Conservation (phyloP, 1,140 invertebrate species). For the Bathynomus jamesi region DNA sequence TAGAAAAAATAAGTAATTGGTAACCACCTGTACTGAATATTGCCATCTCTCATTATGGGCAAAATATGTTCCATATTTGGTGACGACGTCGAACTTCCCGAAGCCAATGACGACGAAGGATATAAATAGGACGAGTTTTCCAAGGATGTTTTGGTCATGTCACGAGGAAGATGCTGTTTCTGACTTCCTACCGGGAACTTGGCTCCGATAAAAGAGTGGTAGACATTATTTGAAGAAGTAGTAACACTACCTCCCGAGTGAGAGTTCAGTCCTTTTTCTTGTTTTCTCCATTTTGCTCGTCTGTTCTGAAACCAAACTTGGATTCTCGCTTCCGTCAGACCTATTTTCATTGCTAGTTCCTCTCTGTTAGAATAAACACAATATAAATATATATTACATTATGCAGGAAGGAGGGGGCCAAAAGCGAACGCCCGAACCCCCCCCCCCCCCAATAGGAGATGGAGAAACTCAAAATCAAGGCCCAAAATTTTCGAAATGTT, state of each 20-base stretch:
- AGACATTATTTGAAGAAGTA: background rate
- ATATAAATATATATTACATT: too few relatives aligned
- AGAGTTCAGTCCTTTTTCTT: conserved; percentile 95
- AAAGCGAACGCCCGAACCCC: too few relatives aligned
- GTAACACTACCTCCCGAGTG: conserved; percentile 51
- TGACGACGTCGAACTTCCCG: background rate
- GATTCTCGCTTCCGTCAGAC: conserved; percentile 86
- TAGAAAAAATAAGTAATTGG: too few relatives aligned
- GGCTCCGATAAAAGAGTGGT: background rate
- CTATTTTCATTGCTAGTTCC: conserved; percentile 92
- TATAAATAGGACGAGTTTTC: background rate
- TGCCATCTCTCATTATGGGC: too few relatives aligned
- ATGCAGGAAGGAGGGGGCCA: too few relatives aligned
- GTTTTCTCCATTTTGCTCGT: conserved; percentile 95
- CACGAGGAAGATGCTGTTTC: background rate
- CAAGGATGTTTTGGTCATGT: background rate
- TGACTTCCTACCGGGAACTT: background rate
- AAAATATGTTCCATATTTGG: too few relatives aligned
- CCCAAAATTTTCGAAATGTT: too few relatives aligned
- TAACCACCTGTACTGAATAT: too few relatives aligned
- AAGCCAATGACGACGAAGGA: background rate
- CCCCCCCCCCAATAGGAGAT: too few relatives aligned
- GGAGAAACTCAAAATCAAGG: too few relatives aligned
- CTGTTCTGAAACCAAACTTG: conserved; percentile 99
- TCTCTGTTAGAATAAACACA: conserved; percentile 67